These are phyloP conservation scores for Chloroceryle inda DNA, from an alignment of 2,797 vertebrate genomes.

Conservation along the genomic window DNA sequence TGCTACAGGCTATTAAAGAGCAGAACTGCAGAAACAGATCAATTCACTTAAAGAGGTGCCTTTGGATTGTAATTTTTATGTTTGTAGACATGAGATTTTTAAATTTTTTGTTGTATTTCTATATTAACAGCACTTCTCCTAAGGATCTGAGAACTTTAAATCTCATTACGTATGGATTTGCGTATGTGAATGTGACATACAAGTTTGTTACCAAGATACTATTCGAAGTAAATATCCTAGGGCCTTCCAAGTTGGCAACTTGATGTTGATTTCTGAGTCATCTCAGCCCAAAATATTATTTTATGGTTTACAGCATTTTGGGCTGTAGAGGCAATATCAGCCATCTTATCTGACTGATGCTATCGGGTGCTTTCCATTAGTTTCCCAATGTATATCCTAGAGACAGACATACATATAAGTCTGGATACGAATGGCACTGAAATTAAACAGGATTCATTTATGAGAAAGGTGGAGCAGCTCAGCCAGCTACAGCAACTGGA, in stretches of 20 bases:
- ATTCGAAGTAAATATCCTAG: slow-evolving; percentile 50
- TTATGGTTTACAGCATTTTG: slow-evolving; percentile 17
- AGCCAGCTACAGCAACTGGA: neutral
- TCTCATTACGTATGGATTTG: slow-evolving; percentile 28
- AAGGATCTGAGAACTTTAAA: slow-evolving; percentile 46
- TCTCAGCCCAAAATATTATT: slow-evolving; percentile 31
- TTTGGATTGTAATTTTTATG: slow-evolving; percentile 14
- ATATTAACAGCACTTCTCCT: neutral
- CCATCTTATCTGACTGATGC: slow-evolving; percentile 21
- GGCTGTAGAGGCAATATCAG: neutral
- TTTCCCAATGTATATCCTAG: neutral
- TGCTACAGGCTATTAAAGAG: neutral
- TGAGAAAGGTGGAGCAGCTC: slow-evolving; percentile 7
- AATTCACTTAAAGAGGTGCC: neutral
- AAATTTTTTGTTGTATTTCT: neutral
- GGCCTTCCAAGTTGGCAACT: slow-evolving; percentile 50
- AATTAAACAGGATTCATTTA: neutral
- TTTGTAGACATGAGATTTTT: neutral
- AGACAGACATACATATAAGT: neutral
- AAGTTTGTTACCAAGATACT: slow-evolving; percentile 56
- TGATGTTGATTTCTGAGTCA: slow-evolving; percentile 65
- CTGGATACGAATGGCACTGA: neutral
- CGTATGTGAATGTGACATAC: slow-evolving; percentile 10
- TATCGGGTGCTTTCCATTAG: neutral
- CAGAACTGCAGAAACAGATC: neutral